Percentiles rank a stretch among this genome's conserved stretches.
These are phyloP conservation scores for Philopotamus ludificatus DNA, from an alignment of 1,140 invertebrate genomes.

Conservation along the genomic window DNA sequence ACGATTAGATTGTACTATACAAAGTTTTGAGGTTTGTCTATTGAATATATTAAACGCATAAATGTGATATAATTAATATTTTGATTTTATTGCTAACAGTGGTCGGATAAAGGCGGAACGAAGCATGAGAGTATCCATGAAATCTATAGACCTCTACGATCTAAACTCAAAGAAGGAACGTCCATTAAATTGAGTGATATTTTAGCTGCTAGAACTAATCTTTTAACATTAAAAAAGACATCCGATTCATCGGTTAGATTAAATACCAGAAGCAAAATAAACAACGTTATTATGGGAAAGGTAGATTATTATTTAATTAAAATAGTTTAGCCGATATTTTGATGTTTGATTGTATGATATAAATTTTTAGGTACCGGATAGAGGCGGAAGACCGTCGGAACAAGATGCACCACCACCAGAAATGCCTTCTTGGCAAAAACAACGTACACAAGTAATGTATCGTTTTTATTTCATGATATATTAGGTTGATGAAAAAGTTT, in stretches of 20 bases:
- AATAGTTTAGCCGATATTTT: slow-evolving; percentile 32
- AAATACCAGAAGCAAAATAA: slow-evolving; percentile 77
- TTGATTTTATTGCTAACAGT: slow-evolving; percentile 55
- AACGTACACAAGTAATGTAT: slow-evolving; percentile 44
- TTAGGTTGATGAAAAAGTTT: no score
- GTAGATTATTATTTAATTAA: slow-evolving; percentile 45
- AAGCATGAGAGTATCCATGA: slow-evolving; percentile 73
- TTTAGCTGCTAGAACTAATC: slow-evolving; percentile 76
- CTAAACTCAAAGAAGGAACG: slow-evolving; percentile 62
- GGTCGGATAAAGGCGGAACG: slow-evolving; percentile 78
- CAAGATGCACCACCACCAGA: slow-evolving; percentile 89
- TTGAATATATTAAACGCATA: slow-evolving; percentile 23
- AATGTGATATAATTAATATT: slow-evolving; percentile 23
- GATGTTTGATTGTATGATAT: neutral
- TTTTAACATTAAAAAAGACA: slow-evolving; percentile 85
- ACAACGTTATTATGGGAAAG: slow-evolving; percentile 83
- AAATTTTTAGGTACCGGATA: slow-evolving; percentile 68
- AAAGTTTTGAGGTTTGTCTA: slow-evolving; percentile 73
- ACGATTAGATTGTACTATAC: slow-evolving; percentile 89
- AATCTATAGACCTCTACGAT: slow-evolving; percentile 68
- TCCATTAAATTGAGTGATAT: slow-evolving; percentile 70
- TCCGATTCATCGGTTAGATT: slow-evolving; percentile 76
- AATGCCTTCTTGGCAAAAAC: slow-evolving; percentile 90
- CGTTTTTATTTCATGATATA: no score
- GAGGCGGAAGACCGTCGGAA: slow-evolving; percentile 87